Evolutionary conservation across 92 coral and sea anemone genomes (phyloP).

Genomic region (Heteractis magnifica): DNA sequence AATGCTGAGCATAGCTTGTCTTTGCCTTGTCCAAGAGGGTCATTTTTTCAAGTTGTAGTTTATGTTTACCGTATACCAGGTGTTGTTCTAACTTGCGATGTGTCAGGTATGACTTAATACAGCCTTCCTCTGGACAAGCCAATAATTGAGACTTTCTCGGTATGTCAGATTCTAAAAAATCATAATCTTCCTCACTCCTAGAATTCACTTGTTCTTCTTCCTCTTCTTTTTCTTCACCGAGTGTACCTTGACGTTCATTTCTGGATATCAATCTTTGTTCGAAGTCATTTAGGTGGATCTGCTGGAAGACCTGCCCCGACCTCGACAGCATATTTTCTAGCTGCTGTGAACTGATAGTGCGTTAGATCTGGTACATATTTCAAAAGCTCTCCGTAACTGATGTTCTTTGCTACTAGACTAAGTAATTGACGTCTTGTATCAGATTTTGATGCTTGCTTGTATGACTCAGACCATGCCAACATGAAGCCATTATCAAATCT

Average conservation of each 20-base stretch:
- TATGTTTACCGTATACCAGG: constrained; percentile 33
- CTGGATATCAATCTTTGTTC: constrained; percentile 36
- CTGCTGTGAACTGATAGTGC: constrained; percentile 42
- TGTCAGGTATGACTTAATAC: constrained; percentile 45
- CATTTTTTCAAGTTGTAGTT: constrained; percentile 10
- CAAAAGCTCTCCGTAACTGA: constrained; percentile 28
- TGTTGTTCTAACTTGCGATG: constrained; percentile 37
- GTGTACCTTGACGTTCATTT: too few species aligned
- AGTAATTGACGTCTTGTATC: not conserved
- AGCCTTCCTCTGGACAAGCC: constrained; percentile 45
- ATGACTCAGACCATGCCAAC: too few species aligned
- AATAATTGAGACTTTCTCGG: not conserved
- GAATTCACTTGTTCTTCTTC: too few species aligned
- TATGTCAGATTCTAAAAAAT: too few species aligned
- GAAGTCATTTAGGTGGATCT: constrained; percentile 10
- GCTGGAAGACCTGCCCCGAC: constrained; percentile 44
- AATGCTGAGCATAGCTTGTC: constrained; percentile 27
- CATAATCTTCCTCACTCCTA: too few species aligned
- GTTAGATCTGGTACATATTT: constrained; percentile 41
- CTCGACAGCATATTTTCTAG: constrained; percentile 37
- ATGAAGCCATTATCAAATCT: too few species aligned
- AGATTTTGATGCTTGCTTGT: too few species aligned
- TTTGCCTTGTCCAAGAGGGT: constrained; percentile 30
- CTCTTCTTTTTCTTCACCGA: too few species aligned
- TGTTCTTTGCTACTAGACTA: constrained; percentile 42